Evolutionary conservation across 2,113 vertebrate genomes (phyloP).

Genomic region (Oenanthe oenanthe): DNA sequence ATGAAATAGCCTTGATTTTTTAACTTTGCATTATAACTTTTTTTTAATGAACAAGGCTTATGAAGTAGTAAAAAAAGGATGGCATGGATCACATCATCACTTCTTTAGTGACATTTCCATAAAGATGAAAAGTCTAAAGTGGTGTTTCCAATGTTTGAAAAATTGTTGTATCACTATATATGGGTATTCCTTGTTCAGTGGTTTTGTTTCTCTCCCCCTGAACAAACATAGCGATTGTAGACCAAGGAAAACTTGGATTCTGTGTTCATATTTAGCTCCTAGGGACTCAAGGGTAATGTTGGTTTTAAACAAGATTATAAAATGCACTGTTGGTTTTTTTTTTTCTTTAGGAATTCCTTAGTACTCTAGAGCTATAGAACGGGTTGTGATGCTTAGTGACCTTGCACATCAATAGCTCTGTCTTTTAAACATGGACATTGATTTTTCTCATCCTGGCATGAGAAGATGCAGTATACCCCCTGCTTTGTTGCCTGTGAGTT

Average conservation of each 20-base stretch:
- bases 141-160: neutral
- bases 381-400: constrained; percentile 4
- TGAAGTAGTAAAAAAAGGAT: neutral
- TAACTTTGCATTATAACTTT: neutral
- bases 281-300: neutral
- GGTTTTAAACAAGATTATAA: neutral
- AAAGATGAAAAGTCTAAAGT: neutral
- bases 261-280: neutral
- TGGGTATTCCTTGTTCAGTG: neutral
- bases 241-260: neutral
- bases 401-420: constrained; percentile 16
- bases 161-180: neutral
- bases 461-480: constrained; percentile 6
- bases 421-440: constrained; percentile 32
- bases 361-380: neutral
- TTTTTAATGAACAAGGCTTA: neutral
- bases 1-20: neutral
- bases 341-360: constrained; percentile 8
- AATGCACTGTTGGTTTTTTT: neutral
- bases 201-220: neutral
- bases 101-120: neutral
- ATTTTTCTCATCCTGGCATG: constrained; percentile 23
- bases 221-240: neutral
- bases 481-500: neutral
- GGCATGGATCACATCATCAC: neutral